Base-by-base conservation (phyloP, 2,113 vertebrate species). In the Casuarius casuarius region DNA sequence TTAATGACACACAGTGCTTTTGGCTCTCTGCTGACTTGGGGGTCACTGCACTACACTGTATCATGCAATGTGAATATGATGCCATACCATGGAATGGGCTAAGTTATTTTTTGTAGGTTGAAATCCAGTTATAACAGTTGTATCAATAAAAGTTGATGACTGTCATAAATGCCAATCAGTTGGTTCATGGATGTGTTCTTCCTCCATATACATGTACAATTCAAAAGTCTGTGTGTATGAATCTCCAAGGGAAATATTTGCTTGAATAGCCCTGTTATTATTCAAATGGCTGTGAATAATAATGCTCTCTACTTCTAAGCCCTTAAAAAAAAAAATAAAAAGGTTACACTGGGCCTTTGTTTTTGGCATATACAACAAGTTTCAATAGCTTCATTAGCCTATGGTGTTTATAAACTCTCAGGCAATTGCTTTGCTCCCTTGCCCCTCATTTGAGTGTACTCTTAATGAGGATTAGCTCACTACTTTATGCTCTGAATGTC, bases 301-400 rank as follows among this genome's bases (percentile, higher is more conserved):
- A 59, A 46, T 12, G 4, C 35, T 82, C 22, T n/a, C 16, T 84
- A 5, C 14, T 67, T 83, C 44, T 88, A 48, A 83, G 28, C 73
- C 29, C 16, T 85, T 75, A 80, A 87, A 76, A 75, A 86, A 25
- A 59, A 44, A 56, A 56, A 56, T 59, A 59, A 59, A 87, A 61
- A 6, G 2, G 4, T 56, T 82, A 72, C 56, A 42, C 44, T 35
- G 89, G 44, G 52, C 59, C 58, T 72, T 86, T 80, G 25, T 48
- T 72, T 92, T 68, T 90, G 11, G 28, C 40, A 20, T 22, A 29
- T 31, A 58, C 42, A 79, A 67, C 42, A 91, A 86, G 13, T 89
- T 87, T 72, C 59, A 87, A 33, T 49, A 77, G 14, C 59, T 95
- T 87, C 54, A 92, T 91, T 84, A 91, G 89, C 54, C 72, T 91